phyloP scores from a whole-genome alignment of 2,113 vertebrate species.

The Nycticorax nycticorax region DNA sequence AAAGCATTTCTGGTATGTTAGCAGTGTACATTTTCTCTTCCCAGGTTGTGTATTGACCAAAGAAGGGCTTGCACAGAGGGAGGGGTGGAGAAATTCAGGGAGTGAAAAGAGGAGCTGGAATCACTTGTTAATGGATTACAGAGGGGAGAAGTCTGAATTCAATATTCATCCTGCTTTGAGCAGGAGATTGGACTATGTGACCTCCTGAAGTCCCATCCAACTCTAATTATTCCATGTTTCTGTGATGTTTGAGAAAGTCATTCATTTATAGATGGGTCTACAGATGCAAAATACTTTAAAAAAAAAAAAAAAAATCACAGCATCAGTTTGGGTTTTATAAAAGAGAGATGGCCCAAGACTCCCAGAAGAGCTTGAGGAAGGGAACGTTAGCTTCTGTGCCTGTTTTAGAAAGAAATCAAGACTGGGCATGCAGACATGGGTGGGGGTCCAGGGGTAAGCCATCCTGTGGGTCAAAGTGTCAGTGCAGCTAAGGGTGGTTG shows the following conservation, averaged over 20 bases:
- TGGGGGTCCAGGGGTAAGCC: not conserved
- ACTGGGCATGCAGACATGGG: fast-evolving
- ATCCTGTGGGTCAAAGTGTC: not conserved
- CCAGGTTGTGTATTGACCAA: not conserved
- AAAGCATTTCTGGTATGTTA: not conserved
- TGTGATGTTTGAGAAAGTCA: not conserved
- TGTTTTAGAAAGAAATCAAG: not conserved
- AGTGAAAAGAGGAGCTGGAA: not conserved
- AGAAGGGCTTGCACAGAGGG: not conserved
- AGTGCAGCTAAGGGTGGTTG: not conserved
- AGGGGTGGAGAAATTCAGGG: not conserved
- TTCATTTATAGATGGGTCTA: not conserved
- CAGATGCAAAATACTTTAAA: not conserved
- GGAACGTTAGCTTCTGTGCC: not conserved
- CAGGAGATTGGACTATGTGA: not conserved
- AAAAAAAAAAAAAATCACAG: not conserved
- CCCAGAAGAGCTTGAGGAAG: not conserved
- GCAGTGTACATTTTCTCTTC: not conserved
- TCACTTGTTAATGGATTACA: not conserved
- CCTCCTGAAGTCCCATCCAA: not conserved
- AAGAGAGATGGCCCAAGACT: not conserved
- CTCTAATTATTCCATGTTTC: not conserved
- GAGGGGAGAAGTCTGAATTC: not conserved
- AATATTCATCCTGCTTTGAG: not conserved
- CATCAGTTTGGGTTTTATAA: not conserved